Conservation (phyloP, 2,888 invertebrate genomes). For the Calameuta filiformis region DNA sequence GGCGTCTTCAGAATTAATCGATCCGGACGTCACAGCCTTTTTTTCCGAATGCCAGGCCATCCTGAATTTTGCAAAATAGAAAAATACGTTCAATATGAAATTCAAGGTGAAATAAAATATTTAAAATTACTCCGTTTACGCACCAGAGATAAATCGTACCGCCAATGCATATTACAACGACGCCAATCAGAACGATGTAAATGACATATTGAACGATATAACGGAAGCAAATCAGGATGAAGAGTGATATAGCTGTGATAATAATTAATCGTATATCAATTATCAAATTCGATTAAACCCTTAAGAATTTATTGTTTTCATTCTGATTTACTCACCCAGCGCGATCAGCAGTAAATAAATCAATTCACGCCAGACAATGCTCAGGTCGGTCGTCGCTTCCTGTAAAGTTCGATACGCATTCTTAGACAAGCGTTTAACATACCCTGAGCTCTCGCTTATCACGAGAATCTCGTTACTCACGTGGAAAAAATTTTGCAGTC, state of each 20-base stretch:
- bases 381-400: slow-evolving; percentile 73
- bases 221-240: slow-evolving; percentile 70
- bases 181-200: slow-evolving; percentile 72
- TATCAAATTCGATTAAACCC: no score
- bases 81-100: not conserved
- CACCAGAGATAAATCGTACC: slow-evolving; percentile 74
- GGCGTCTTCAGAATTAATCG: slow-evolving; percentile 49
- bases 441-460: no score
- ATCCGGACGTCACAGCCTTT: slow-evolving; percentile 40
- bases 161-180: slow-evolving; percentile 67
- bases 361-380: slow-evolving; percentile 71
- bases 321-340: slow-evolving; percentile 66
- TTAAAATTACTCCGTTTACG: slow-evolving; percentile 31
- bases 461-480: slow-evolving; percentile 47
- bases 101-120: not conserved
- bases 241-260: slow-evolving; percentile 69
- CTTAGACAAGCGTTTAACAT: not conserved
- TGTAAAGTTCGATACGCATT: slow-evolving; percentile 53
- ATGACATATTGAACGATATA: slow-evolving; percentile 72
- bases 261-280: not conserved
- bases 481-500: slow-evolving; percentile 68
- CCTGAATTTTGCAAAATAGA: slow-evolving; percentile 51
- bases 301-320: no score
- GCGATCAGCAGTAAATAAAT: slow-evolving; percentile 71
- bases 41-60: slow-evolving; percentile 63